Conservation (phyloP, 1,140 invertebrate species). For the Himalopsyche phryganea region DNA sequence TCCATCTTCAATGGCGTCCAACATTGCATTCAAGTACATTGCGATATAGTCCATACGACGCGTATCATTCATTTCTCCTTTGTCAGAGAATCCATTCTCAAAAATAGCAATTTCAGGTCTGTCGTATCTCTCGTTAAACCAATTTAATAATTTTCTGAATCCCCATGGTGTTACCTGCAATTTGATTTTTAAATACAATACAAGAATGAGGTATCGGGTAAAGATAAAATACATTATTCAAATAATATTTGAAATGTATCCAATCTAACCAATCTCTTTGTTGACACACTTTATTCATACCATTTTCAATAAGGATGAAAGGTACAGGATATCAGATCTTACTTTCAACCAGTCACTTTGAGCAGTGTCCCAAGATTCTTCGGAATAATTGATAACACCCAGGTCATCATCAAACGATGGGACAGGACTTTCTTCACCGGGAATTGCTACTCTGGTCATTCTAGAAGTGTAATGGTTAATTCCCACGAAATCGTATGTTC, state of each 20-base stretch:
- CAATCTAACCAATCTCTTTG: not conserved
- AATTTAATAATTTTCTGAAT: slow-evolving; percentile 58
- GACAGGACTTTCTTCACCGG: not conserved
- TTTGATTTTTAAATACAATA: too few species aligned
- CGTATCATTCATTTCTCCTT: slow-evolving; percentile 40
- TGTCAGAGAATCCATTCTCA: slow-evolving; percentile 60
- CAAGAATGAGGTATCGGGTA: too few species aligned
- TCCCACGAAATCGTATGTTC: slow-evolving; percentile 60
- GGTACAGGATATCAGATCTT: not conserved
- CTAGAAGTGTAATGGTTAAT: slow-evolving; percentile 57
- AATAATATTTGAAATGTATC: not conserved
- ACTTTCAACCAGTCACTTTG: slow-evolving; percentile 22
- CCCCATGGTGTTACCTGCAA: slow-evolving; percentile 57
- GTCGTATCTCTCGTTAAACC: slow-evolving; percentile 60
- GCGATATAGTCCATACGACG: slow-evolving; percentile 45
- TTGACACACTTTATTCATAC: too few species aligned
- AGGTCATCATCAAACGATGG: slow-evolving; percentile 11
- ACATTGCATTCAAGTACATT: slow-evolving; percentile 59
- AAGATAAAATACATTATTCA: not conserved
- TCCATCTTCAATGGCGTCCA: slow-evolving; percentile 62
- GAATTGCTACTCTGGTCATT: not conserved
- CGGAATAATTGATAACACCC: not conserved
- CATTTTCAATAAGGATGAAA: too few species aligned
- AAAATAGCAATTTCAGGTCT: slow-evolving; percentile 60
- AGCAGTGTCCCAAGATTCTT: slow-evolving; percentile 9